These are phyloP conservation scores for Paraescarpia echinospica DNA, from an alignment of 1,140 invertebrate species.

Conservation along the genomic window DNA sequence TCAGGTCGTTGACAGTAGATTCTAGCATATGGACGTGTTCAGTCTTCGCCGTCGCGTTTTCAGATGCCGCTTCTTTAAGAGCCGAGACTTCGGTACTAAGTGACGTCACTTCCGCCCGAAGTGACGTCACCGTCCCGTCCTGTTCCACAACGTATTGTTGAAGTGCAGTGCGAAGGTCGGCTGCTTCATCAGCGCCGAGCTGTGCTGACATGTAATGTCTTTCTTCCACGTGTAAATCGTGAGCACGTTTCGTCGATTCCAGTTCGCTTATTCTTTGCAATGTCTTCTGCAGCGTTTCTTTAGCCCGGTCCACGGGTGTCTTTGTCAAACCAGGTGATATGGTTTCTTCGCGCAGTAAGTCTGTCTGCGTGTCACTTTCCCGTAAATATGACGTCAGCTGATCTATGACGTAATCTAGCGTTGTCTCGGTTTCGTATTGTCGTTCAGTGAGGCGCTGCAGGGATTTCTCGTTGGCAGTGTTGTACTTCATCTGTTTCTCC, in stretches of 20 bases:
- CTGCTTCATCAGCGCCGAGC: constrained; percentile 20
- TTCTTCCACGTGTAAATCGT: constrained; percentile 34
- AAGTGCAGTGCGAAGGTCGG: not conserved
- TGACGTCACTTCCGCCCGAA: not conserved
- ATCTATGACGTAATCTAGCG: constrained; percentile 28
- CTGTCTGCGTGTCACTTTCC: constrained; percentile 13
- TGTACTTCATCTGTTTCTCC: constrained; percentile 34
- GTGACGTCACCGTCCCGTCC: not conserved
- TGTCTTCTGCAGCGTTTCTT: constrained; percentile 32
- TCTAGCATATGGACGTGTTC: not conserved
- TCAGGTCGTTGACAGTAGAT: not conserved
- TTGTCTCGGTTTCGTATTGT: constrained; percentile 27
- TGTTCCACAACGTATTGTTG: not conserved
- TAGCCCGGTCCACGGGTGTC: constrained; percentile 35
- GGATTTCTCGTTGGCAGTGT: constrained; percentile 35
- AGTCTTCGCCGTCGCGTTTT: not conserved
- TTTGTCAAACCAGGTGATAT: constrained; percentile 28
- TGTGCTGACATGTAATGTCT: constrained; percentile 35
- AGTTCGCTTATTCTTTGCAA: constrained; percentile 26
- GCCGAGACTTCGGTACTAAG: not conserved
- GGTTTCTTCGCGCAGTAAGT: constrained; percentile 25
- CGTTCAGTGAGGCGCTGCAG: constrained; percentile 30
- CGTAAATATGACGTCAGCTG: constrained; percentile 28
- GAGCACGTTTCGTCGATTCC: not conserved
- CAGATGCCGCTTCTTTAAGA: not conserved